Evolutionary conservation across 2,113 vertebrate genomes (phyloP), one percentile per base, ranked within the genome.

Genomic region (Trinectes maculatus): DNA sequence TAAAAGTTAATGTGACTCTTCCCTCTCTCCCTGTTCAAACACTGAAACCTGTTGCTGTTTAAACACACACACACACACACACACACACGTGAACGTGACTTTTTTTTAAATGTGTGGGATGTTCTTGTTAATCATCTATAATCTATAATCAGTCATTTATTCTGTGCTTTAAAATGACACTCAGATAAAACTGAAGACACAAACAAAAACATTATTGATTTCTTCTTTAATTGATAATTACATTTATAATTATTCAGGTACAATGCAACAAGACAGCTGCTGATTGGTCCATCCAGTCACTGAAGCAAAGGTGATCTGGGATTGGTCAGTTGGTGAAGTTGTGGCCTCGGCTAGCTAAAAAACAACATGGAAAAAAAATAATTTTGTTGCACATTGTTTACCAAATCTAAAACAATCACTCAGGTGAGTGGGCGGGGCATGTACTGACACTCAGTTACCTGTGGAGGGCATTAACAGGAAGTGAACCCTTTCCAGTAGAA

Each of bases 401-500:
- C n/a, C n/a, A n/a, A n/a, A n/a, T n/a, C n/a, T n/a, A 10, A 2
- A 43, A 21, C 34, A 31, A 31, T 5, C 15, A 28, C 3, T 37
- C 16, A 39, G 24, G 24, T 28, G 9, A 1, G 1, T 25, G 46
- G 46, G 46, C 24, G 21, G 21, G 21, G 43, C 43, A 22, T 22
- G 12, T 12, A 1, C 19, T 9, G 18, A 43, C 40, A 21, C 13
- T 42, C 2, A 11, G n/a, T 4, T 80, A 77, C 71, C 83, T 77
- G 56, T 22, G 37, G 4, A 2, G 61, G 46, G 24, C 29, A 42
- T 60, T 74, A 94, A 57, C 93, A 94, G 78, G 91, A 91, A 53
- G 91, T 93, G 75, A 89, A 88, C 28, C 92, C 92, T 56, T 94
- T 94, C 93, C 93, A 94, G 85, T 92, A 94, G 87, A 94, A 94